These are phyloP conservation scores for Ophion slaviceki DNA, from an alignment of 2,888 invertebrate genomes.

Conservation along the genomic window DNA sequence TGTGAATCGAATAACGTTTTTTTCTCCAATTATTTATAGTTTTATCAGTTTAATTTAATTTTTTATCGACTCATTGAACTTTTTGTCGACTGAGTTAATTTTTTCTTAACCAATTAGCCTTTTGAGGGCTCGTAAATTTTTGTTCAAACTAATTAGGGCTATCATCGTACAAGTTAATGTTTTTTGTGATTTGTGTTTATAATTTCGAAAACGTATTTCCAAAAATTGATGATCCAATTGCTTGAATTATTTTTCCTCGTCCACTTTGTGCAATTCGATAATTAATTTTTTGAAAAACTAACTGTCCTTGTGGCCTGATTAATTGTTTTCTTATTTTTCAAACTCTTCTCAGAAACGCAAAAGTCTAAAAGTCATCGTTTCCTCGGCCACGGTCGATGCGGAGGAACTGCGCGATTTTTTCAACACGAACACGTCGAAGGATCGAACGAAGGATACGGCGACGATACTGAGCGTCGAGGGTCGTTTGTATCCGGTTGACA, in stretches of 20 bases:
- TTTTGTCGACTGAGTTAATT: too few relatives aligned
- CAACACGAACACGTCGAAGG: constrained; percentile 85
- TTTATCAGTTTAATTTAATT: too few relatives aligned
- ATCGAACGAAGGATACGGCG: constrained; percentile 87
- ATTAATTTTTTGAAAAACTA: background rate
- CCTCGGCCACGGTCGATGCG: constrained; percentile 98
- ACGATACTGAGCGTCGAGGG: constrained; percentile 95
- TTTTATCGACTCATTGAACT: too few relatives aligned
- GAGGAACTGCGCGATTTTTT: constrained; percentile 93
- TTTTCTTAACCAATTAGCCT: too few relatives aligned
- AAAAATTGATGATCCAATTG: too few relatives aligned
- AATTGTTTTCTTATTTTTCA: background rate
- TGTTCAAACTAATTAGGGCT: too few relatives aligned
- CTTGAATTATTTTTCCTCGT: too few relatives aligned
- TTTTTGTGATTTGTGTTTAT: background rate
- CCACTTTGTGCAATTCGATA: too few relatives aligned
- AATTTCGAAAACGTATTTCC: too few relatives aligned
- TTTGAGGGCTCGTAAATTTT: too few relatives aligned
- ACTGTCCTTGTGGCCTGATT: background rate
- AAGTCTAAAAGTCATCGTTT: constrained; percentile 93
- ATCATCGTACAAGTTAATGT: background rate
- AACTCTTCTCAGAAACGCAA: constrained; percentile 88
- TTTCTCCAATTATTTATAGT: too few relatives aligned
- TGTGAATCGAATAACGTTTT: too few relatives aligned
- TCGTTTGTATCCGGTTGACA: constrained; percentile 93